Evolutionary conservation across 2,888 invertebrate genomes (phyloP).

Genomic region (Osmoderma eremita): DNA sequence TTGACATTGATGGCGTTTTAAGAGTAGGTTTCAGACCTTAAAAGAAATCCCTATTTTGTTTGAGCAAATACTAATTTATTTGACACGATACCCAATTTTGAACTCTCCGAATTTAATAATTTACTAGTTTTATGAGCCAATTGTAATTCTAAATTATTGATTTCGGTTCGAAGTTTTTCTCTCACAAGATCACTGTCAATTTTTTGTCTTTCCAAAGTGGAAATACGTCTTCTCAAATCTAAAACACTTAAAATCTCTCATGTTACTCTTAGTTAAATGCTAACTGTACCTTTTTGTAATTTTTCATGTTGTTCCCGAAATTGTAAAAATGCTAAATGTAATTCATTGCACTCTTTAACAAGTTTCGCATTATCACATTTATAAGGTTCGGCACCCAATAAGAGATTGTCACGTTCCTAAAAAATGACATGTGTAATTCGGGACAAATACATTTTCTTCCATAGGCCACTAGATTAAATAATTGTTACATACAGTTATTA

Average conservation of each 20-base stretch:
- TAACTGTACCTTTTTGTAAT: constrained; percentile 65
- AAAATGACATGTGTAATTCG: constrained; percentile 50
- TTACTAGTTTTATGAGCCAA: constrained; percentile 45
- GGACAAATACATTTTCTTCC: constrained; percentile 18
- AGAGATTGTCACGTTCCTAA: constrained; percentile 76
- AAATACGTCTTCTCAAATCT: constrained; percentile 67
- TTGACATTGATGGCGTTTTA: constrained; percentile 49
- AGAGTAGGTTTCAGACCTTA: constrained; percentile 36
- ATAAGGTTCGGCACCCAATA: constrained; percentile 79
- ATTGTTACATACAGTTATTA: constrained; percentile 68
- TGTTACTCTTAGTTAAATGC: neutral
- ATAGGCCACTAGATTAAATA: constrained; percentile 14
- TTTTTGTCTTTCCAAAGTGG: constrained; percentile 68
- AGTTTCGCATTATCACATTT: constrained; percentile 83
- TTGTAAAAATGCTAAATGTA: constrained; percentile 74
- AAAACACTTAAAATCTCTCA: constrained; percentile 39
- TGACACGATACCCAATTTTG: constrained; percentile 33
- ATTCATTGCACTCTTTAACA: constrained; percentile 78
- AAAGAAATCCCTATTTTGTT: neutral
- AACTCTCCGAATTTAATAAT: constrained; percentile 23
- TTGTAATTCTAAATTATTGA: constrained; percentile 67
- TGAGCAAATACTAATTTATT: neutral
- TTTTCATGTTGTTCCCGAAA: constrained; percentile 73
- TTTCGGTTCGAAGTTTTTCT: constrained; percentile 69
- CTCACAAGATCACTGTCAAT: constrained; percentile 67